A percentile compares a stretch with the other conserved stretches of the same genome.
These are phyloP conservation scores for Hydrotaea diabolus DNA, from an alignment of 2,888 invertebrate species.

Conservation along the genomic window DNA sequence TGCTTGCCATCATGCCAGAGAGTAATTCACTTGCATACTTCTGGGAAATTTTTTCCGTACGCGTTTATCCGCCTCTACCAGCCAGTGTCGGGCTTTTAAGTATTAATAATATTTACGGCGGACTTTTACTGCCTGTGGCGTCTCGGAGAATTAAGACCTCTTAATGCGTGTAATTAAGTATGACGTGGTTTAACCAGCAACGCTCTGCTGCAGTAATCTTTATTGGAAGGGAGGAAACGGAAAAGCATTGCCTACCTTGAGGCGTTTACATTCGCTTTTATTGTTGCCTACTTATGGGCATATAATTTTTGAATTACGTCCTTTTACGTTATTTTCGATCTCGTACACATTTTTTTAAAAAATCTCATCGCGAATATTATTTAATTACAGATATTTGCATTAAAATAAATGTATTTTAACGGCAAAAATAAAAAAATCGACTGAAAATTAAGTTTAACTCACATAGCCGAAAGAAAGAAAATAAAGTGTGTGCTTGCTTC, in stretches of 20 bases:
- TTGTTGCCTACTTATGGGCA: not conserved
- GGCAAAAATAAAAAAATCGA: constrained; percentile 7
- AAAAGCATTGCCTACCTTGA: not conserved
- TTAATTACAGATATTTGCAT: constrained; percentile 21
- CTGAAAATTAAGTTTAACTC: not conserved
- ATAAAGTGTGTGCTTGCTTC: not conserved
- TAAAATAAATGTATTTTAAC: constrained; percentile 15
- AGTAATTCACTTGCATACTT: too few relatives aligned
- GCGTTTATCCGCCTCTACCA: too few relatives aligned
- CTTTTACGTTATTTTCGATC: not conserved
- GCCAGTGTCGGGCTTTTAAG: too few relatives aligned
- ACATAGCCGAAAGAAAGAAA: not conserved
- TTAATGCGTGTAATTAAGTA: not conserved
- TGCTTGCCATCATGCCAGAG: too few relatives aligned
- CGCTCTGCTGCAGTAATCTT: not conserved
- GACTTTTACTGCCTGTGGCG: too few relatives aligned
- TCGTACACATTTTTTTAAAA: not conserved
- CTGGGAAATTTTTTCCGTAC: too few relatives aligned
- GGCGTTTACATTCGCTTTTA: not conserved
- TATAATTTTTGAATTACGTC: constrained; percentile 9
- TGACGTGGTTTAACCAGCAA: not conserved
- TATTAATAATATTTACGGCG: too few relatives aligned
- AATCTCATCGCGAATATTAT: not conserved
- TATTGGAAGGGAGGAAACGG: not conserved
- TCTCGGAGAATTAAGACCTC: not conserved